Conservation (phyloP, 2,797 vertebrate genomes). For the Argya squamiceps region DNA sequence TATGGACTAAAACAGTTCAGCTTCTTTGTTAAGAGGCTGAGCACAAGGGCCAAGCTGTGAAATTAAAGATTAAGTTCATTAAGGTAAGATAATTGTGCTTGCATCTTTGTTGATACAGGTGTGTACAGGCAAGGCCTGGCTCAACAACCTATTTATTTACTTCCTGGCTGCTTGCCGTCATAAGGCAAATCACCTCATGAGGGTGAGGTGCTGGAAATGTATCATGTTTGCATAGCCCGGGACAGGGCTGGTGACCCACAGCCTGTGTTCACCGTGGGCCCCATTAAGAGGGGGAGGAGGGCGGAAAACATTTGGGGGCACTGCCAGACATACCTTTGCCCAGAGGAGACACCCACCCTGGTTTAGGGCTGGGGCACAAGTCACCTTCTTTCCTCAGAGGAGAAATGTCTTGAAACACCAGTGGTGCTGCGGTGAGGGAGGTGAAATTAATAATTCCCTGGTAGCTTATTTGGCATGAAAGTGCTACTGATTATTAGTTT, state of each 20-base stretch:
- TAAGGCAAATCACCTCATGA: background rate
- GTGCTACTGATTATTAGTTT: slow-evolving; percentile 53
- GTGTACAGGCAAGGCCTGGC: slow-evolving; percentile 57
- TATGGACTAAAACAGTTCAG: slow-evolving; percentile 76
- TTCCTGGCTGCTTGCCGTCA: background rate
- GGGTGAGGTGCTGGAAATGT: background rate
- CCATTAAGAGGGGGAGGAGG: background rate
- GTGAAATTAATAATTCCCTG: slow-evolving; percentile 20
- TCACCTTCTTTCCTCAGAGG: background rate
- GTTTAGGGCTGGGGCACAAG: background rate
- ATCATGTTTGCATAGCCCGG: background rate
- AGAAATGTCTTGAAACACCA: background rate
- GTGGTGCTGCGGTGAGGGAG: background rate
- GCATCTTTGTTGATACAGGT: slow-evolving; percentile 82
- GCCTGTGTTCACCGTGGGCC: background rate
- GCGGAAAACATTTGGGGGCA: background rate
- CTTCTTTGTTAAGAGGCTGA: slow-evolving; percentile 84
- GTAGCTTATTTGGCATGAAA: slow-evolving; percentile 32
- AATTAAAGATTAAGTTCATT: slow-evolving; percentile 91
- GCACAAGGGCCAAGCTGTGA: slow-evolving; percentile 85
- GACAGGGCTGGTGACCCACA: background rate
- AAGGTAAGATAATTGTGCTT: slow-evolving; percentile 85
- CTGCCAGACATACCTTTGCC: background rate
- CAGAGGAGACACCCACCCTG: background rate
- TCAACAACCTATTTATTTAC: slow-evolving; percentile 49